Percentiles rank a stretch among this genome's conserved stretches.
phyloP scores from a whole-genome alignment of 2,888 invertebrate species.

The Heliconius charithonia region DNA sequence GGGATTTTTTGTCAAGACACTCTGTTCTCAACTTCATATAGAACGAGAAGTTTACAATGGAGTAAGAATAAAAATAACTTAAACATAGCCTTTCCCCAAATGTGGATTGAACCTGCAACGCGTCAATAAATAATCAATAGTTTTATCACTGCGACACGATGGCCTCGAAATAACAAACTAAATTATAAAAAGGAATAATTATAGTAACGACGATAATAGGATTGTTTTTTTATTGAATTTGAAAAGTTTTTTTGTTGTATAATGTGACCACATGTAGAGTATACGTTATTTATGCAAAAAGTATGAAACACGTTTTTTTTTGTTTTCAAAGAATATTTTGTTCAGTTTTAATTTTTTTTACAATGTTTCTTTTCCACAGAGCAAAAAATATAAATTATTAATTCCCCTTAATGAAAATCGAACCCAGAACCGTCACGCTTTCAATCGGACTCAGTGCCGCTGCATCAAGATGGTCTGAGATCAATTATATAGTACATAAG shows the following conservation, averaged over 20 bases:
- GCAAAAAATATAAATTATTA: not conserved
- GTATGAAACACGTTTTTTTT: not conserved
- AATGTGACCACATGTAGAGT: not conserved
- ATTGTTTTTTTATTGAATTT: not conserved
- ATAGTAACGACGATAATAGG: not conserved
- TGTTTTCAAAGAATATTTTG: not conserved
- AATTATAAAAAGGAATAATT: not conserved
- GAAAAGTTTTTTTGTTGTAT: not conserved
- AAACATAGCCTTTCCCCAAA: too few relatives aligned
- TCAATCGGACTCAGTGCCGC: too few relatives aligned
- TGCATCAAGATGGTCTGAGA: too few relatives aligned
- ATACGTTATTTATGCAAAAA: not conserved
- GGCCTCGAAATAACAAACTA: not conserved
- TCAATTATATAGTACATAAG: too few relatives aligned
- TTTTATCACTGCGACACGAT: not conserved
- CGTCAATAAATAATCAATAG: not conserved
- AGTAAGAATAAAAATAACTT: too few relatives aligned
- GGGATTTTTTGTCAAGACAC: too few relatives aligned
- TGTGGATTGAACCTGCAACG: not conserved
- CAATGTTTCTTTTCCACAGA: not conserved
- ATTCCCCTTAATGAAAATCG: too few relatives aligned
- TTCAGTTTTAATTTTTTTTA: not conserved
- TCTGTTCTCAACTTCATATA: too few relatives aligned
- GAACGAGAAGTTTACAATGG: too few relatives aligned
- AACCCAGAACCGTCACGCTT: too few relatives aligned